Evolutionary conservation across 2,888 invertebrate genomes (phyloP).

Genomic region (Noctua pronuba): DNA sequence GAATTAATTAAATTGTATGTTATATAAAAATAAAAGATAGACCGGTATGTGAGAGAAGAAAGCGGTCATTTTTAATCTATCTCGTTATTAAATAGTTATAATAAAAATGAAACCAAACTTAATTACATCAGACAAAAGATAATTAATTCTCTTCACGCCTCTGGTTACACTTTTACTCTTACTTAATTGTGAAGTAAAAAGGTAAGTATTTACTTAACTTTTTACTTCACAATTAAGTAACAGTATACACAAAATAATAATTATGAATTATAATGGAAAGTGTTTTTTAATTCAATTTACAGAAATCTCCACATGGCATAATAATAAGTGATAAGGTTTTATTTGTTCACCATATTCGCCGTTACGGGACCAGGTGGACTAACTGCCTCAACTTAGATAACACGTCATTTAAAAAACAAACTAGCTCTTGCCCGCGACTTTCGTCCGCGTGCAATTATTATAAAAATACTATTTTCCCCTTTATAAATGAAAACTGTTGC

Average conservation of each 20-base stretch:
- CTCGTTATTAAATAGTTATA: not conserved
- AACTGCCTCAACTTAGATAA: no score
- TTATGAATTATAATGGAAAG: not conserved
- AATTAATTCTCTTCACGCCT: not conserved
- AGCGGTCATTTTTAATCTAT: slow-evolving; percentile 9
- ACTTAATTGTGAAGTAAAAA: not conserved
- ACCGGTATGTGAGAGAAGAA: not conserved
- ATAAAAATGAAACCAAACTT: slow-evolving; percentile 22
- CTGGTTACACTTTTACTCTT: slow-evolving; percentile 16
- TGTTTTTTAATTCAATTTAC: no score
- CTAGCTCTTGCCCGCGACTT: no score
- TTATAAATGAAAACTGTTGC: no score
- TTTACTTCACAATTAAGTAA: no score
- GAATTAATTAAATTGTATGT: not conserved
- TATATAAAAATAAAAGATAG: not conserved
- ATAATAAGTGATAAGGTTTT: no score
- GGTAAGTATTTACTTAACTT: not conserved
- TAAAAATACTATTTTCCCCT: no score
- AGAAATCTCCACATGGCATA: no score
- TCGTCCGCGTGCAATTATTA: no score
- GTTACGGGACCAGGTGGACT: no score
- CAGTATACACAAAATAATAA: not conserved
- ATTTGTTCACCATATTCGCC: no score
- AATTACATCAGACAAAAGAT: slow-evolving; percentile 10
- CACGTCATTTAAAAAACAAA: no score